Conservation (phyloP, 2,113 vertebrate genomes). For the Himantopus leucocephalus region DNA sequence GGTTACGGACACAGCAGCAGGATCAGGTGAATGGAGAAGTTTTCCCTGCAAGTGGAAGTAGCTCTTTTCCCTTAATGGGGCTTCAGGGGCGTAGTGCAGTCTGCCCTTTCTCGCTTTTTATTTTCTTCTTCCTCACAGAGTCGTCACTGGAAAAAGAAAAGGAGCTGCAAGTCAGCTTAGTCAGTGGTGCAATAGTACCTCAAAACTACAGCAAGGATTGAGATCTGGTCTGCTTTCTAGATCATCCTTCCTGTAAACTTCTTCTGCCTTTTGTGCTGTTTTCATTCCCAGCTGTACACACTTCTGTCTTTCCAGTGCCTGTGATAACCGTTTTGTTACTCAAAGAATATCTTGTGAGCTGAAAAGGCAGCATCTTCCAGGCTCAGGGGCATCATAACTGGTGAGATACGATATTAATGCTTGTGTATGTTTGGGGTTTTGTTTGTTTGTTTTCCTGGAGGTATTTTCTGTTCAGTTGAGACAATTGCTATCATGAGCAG, state of each 20-base stretch:
- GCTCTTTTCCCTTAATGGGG: background rate
- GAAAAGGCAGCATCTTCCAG: background rate
- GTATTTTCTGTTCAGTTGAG: background rate
- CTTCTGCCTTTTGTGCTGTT: background rate
- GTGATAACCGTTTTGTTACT: background rate
- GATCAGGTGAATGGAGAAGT: background rate
- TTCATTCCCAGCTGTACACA: background rate
- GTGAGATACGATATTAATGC: background rate
- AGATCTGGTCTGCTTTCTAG: background rate
- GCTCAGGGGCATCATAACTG: background rate
- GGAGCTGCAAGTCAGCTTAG: background rate
- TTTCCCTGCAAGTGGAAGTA: background rate
- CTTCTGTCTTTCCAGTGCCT: background rate
- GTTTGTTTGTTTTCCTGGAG: too few species aligned
- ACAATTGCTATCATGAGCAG: background rate
- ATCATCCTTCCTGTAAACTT: background rate
- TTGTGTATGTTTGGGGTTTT: too few species aligned
- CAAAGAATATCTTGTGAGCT: background rate
- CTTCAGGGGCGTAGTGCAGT: background rate
- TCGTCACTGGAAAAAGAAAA: background rate
- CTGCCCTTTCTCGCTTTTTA: background rate
- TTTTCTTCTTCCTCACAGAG: background rate
- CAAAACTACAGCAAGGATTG: background rate
- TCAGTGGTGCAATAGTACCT: background rate
- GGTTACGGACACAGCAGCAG: background rate